These are phyloP conservation scores for Spea hammondii DNA, from an alignment of 2,797 vertebrate species.

Conservation along the genomic window DNA sequence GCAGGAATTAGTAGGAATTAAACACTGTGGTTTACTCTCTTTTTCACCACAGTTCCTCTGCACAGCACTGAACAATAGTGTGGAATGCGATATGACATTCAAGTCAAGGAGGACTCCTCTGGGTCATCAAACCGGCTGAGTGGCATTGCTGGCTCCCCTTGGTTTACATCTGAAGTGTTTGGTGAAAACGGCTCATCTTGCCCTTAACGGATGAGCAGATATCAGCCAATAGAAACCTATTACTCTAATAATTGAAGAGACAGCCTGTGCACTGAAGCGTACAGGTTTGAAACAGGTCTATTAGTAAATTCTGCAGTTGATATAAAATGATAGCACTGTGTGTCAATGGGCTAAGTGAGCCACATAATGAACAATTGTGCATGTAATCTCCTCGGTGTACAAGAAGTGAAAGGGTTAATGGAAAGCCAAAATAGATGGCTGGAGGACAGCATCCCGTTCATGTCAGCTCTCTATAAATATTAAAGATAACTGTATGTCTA, in stretches of 20 bases:
- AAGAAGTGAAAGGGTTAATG: constrained; percentile 20
- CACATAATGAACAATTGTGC: neutral
- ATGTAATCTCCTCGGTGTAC: constrained; percentile 21
- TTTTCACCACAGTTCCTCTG: neutral
- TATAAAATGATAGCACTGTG: constrained; percentile 2
- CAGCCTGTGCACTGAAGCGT: constrained; percentile 18
- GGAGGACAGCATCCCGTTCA: neutral
- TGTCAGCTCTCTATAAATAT: constrained; percentile 2
- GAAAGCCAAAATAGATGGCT: neutral
- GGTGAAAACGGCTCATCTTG: constrained; percentile 22
- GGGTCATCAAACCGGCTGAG: constrained; percentile 13
- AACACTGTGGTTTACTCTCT: neutral
- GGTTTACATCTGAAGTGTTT: constrained; percentile 22
- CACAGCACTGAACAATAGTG: neutral
- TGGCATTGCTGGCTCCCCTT: constrained; percentile 19
- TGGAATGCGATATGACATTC: constrained; percentile 1
- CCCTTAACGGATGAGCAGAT: neutral
- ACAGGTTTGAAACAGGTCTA: constrained; percentile 28
- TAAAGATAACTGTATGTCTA: neutral
- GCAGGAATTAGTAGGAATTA: too few relatives aligned
- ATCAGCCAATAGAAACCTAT: neutral
- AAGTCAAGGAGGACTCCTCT: constrained; percentile 1
- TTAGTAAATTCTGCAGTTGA: neutral
- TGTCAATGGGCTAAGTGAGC: constrained; percentile 28
- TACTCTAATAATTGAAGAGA: constrained; percentile 22